Percentiles rank a stretch among this genome's conserved stretches.
Conservation (phyloP, 2,113 vertebrate genomes). For the Laticauda laticaudata region DNA sequence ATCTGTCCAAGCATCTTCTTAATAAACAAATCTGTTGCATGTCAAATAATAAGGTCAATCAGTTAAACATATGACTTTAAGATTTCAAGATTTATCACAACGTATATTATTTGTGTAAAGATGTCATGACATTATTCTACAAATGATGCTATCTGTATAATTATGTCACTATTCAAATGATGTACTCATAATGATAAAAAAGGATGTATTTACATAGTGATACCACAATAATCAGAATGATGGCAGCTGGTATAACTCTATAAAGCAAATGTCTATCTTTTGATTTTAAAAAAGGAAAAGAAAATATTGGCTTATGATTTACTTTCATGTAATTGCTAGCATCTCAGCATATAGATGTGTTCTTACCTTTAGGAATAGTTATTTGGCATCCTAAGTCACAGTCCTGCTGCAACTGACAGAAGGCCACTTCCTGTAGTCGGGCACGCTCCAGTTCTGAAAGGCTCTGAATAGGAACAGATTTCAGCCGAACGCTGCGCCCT, state of each 20-base stretch:
- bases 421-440: slow-evolving; percentile 93
- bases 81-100: neutral
- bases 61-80: neutral
- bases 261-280: neutral
- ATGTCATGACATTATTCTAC: neutral
- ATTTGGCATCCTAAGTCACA: slow-evolving; percentile 92
- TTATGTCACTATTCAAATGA: neutral
- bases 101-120: neutral
- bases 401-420: slow-evolving; percentile 87
- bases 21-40: neutral
- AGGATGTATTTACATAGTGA: neutral
- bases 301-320: neutral
- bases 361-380: slow-evolving; percentile 94
- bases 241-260: neutral
- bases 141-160: neutral
- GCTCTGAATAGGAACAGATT: slow-evolving; percentile 91
- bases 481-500: slow-evolving; percentile 84
- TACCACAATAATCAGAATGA: neutral
- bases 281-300: neutral
- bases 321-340: neutral
- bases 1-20: neutral
- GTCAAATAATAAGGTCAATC: neutral
- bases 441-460: slow-evolving; percentile 93
- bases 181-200: neutral
- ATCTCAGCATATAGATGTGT: neutral